Evolutionary conservation across 1,140 invertebrate genomes (phyloP).

Genomic region (Goniozus legneri): DNA sequence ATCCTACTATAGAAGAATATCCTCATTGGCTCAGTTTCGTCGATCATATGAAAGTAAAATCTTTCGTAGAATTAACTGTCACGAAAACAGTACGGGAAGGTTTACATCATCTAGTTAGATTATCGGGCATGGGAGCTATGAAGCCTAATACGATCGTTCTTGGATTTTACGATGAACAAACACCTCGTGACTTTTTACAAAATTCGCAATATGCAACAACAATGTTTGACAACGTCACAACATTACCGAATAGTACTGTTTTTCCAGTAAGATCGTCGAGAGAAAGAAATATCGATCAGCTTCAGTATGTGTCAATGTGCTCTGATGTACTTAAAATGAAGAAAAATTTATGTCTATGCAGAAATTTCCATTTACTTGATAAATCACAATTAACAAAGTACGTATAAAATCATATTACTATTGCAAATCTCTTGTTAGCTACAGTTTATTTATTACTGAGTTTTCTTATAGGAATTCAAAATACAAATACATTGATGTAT

Average conservation of each 20-base stretch:
- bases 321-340: conserved; percentile 83
- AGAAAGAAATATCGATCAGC: conserved; percentile 41
- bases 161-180: conserved; percentile 81
- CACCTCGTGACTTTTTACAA: conserved; percentile 65
- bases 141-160: conserved; percentile 95
- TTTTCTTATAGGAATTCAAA: conserved; percentile 53
- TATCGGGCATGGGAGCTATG: conserved; percentile 97
- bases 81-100: conserved; percentile 82
- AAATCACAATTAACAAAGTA: conserved; percentile 69
- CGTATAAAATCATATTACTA: conserved; percentile 20
- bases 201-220: conserved; percentile 44
- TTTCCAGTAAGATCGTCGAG: conserved; percentile 47
- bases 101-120: conserved; percentile 84
- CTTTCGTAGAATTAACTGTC: conserved; percentile 93
- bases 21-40: conserved; percentile 84
- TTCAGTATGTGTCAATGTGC: conserved; percentile 86
- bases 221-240: conserved; percentile 41
- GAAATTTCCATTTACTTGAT: conserved; percentile 85
- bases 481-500: conserved; percentile 90
- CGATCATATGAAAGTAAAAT: conserved; percentile 90
- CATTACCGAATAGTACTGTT: conserved; percentile 30
- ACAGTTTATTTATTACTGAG: background rate
- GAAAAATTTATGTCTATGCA: conserved; percentile 91
- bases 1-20: conserved; percentile 74
- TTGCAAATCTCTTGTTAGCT: no score